Percentiles rank a stretch among this genome's conserved stretches.
These are phyloP conservation scores for Lasiurus cinereus DNA, from an alignment of 2,113 vertebrate species.

Conservation along the genomic window DNA sequence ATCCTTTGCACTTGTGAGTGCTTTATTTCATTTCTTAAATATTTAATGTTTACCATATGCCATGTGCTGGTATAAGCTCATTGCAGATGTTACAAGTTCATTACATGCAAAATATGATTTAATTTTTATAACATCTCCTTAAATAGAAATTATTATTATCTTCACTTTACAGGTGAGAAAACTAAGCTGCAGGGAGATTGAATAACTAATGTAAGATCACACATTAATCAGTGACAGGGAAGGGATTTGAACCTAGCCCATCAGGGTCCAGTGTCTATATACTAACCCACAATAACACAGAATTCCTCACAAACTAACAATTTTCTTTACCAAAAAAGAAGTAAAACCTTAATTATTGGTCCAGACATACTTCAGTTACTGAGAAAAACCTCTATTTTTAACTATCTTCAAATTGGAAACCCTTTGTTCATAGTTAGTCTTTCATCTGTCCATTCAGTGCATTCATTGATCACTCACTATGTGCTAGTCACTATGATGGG, in stretches of 20 bases:
- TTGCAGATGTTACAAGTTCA: neutral
- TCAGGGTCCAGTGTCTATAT: neutral
- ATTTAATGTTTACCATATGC: slow-evolving; percentile 48
- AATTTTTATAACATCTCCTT: slow-evolving; percentile 2
- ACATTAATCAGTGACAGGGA: neutral
- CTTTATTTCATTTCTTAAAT: neutral
- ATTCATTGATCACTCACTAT: neutral
- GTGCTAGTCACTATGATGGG: neutral
- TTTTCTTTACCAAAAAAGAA: neutral
- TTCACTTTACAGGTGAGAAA: slow-evolving; percentile 7
- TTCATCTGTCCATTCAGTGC: neutral
- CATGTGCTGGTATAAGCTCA: neutral
- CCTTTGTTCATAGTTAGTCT: neutral
- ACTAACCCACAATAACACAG: neutral
- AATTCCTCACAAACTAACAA: neutral
- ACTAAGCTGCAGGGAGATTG: neutral
- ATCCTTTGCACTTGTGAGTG: neutral
- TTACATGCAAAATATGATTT: slow-evolving; percentile 32
- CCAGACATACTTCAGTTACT: neutral
- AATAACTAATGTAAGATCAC: neutral
- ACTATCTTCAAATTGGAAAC: neutral
- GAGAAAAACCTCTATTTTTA: neutral
- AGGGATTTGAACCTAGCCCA: neutral
- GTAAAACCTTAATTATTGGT: neutral
- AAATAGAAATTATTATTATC: slow-evolving; percentile 22